Evolutionary conservation across 2,113 vertebrate species (phyloP).

Genomic region (Scytalopus superciliaris): DNA sequence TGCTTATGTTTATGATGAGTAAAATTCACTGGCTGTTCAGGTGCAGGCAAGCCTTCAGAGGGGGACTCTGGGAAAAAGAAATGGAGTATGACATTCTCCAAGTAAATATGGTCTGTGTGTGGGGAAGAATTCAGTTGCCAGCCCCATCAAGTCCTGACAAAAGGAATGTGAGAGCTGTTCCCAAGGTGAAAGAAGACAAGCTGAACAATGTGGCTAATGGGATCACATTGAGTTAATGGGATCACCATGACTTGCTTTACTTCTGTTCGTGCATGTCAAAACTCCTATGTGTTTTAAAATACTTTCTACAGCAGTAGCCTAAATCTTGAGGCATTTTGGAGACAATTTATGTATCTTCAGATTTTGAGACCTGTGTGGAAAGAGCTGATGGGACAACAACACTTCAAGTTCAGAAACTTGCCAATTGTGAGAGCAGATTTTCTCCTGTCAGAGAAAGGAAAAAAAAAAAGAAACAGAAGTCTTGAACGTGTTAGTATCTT

Average conservation of each 20-base stretch:
- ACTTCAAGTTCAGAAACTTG: background rate
- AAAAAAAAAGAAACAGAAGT: background rate
- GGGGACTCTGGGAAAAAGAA: constrained; percentile 31
- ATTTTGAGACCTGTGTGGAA: background rate
- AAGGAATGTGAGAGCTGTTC: constrained; percentile 70
- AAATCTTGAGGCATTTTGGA: background rate
- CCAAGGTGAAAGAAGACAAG: constrained; percentile 65
- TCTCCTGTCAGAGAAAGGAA: background rate
- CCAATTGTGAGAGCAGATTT: background rate
- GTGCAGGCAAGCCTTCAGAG: background rate
- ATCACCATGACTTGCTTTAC: constrained; percentile 41
- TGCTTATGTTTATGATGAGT: background rate
- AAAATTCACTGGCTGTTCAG: background rate
- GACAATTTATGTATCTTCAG: background rate
- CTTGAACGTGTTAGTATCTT: background rate
- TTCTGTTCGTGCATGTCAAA: constrained; percentile 59
- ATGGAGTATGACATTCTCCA: constrained; percentile 3
- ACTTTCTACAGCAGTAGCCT: constrained; percentile 8
- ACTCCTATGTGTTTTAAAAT: constrained; percentile 58
- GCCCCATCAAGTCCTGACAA: constrained; percentile 49
- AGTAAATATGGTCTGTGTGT: constrained; percentile 10
- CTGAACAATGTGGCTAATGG: constrained; percentile 68
- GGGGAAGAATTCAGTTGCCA: constrained; percentile 42
- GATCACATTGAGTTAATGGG: constrained; percentile 63
- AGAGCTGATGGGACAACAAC: background rate